Base-by-base conservation (phyloP, 2,797 vertebrate species). In the Babyrousa celebensis region DNA sequence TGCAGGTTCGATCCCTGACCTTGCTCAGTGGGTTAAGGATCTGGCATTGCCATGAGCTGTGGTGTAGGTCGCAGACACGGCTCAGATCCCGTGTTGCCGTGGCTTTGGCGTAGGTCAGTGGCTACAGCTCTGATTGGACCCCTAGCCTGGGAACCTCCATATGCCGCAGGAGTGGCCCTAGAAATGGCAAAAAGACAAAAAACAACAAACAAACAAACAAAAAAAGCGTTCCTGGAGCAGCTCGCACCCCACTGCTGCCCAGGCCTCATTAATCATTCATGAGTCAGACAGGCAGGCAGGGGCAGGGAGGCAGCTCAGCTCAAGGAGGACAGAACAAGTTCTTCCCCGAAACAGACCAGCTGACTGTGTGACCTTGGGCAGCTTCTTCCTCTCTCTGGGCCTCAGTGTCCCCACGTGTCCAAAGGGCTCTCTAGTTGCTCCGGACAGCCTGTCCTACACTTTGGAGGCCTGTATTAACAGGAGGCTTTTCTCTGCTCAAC, bases 251-350 rank as follows among this genome's bases (percentile, higher is more conserved):
- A 40, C 43, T 89, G 96, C 94, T 91, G 94, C 94, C 93, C 9
- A 4, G 96, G 91, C 92, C 91, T 97, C 92, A 97, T 92, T 96
- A 98, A 98, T 97, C 97, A 98, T 98, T 98, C 97, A 98, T 95
- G 62, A 89, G 74, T 8, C n/a, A 17, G 56, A 29, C 20, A 40
- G 63, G 63, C 0, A 1, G 67, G 78, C 18, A 77, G 6, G 0
- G 82, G 36, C 36, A 36, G 36, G 36, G 36, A 36, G 36, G 36
- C 36, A 36, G 36, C 36, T 86, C 85, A 65, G n/a, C 52, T 60
- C 18, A 21, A 77, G 67, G 27, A 65, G 56, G 84, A 48, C 8
- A 75, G 79, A 52, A 62, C 78, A 56, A 20, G 5, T 20, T 20
- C 65, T 77, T 77, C 78, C 1, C 58, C 32, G 29, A 82, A 72